Conservation (phyloP, 2,113 vertebrate genomes). For the Mesocricetus auratus region DNA sequence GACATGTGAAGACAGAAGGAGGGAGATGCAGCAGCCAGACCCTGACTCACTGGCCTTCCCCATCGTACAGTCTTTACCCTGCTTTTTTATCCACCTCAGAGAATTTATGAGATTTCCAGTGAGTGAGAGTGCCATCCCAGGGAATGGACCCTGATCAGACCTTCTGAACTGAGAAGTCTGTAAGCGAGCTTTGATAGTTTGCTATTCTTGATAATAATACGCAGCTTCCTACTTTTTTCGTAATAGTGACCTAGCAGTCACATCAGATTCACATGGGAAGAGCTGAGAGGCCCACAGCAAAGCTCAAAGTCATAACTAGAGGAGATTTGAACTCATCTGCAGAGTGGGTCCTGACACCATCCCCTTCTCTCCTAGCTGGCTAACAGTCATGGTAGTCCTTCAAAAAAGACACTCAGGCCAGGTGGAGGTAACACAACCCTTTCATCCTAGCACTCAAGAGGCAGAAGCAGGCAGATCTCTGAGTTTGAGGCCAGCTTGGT, state of each 20-base stretch:
- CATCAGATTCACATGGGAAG: neutral
- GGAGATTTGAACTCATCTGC: neutral
- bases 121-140: neutral
- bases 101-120: neutral
- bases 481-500: neutral
- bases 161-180: neutral
- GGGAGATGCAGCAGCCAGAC: neutral
- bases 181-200: slow-evolving; percentile 20
- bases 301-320: neutral
- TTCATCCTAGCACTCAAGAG: neutral
- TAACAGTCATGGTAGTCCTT: neutral
- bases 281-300: neutral
- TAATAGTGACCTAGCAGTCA: neutral
- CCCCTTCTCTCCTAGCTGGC: neutral
- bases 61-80: neutral
- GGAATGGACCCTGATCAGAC: neutral
- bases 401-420: neutral
- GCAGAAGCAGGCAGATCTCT: neutral
- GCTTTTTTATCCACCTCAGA: neutral
- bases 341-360: no score
- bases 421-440: neutral
- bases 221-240: neutral
- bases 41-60: neutral
- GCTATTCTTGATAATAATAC: neutral
- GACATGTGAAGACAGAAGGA: neutral